Evolutionary conservation across 1,140 invertebrate species (phyloP).

Genomic region (Paramacrobiotus metropolitanus): DNA sequence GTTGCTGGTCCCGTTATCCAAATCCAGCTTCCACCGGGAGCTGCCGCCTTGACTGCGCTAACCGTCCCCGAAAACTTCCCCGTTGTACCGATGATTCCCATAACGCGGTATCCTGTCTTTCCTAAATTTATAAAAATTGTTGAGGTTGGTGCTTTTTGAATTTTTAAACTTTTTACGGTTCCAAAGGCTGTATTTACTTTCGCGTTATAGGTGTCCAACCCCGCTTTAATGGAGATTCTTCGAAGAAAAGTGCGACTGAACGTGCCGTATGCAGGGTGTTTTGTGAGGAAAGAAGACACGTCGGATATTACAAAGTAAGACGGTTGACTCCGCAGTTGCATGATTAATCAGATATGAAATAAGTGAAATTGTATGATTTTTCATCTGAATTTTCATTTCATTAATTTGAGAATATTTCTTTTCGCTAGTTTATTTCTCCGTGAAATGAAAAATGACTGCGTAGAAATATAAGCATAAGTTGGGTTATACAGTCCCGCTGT

Average conservation of each 20-base stretch:
- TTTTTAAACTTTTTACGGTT: conserved; percentile 14
- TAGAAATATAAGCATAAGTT: too few relatives aligned
- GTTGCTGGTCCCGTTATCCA: too few relatives aligned
- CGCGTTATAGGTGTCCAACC: conserved; percentile 49
- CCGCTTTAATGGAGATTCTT: conserved; percentile 63
- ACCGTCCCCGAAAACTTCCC: conserved; percentile 93
- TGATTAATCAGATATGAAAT: not conserved
- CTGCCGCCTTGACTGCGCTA: conserved; percentile 30
- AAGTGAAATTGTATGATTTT: not conserved
- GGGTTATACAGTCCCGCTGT: conserved; percentile 6
- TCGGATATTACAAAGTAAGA: conserved; percentile 33
- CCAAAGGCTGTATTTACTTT: conserved; percentile 10
- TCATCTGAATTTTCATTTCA: not conserved
- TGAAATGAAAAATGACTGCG: too few relatives aligned
- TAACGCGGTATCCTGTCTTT: conserved; percentile 82
- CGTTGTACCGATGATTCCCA: conserved; percentile 75
- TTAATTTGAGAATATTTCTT: not conserved
- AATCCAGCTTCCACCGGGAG: not conserved
- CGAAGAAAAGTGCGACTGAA: conserved; percentile 79
- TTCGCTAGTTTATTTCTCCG: not conserved
- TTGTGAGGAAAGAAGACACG: conserved; percentile 66
- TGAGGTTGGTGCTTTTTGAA: conserved; percentile 37
- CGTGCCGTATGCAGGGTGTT: conserved; percentile 91
- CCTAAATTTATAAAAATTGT: conserved; percentile 93
- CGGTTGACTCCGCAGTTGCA: not conserved